Conservation (phyloP, 2,797 vertebrate species). For the Mus minutoides region DNA sequence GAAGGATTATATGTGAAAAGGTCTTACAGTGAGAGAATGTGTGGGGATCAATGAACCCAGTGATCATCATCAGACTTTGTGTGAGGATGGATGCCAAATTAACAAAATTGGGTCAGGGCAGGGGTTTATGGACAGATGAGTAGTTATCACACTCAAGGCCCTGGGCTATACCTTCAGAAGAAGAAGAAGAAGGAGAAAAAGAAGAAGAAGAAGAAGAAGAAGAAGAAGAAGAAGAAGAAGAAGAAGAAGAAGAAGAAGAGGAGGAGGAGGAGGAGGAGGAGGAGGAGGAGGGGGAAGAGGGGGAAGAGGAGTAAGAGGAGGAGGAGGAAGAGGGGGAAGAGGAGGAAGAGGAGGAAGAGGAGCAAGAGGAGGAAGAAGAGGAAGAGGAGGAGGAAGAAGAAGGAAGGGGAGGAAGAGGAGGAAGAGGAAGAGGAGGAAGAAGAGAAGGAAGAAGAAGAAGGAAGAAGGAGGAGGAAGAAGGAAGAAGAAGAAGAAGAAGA, state of each 20-base stretch:
- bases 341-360: no score
- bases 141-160: not conserved
- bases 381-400: not conserved
- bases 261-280: no score
- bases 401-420: no score
- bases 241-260: no score
- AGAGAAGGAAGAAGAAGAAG: no score
- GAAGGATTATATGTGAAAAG: slow-evolving; percentile 38
- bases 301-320: rapidly evolving
- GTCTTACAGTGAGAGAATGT: slow-evolving; percentile 40
- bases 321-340: no score
- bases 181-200: not conserved
- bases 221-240: no score
- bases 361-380: rapidly evolving
- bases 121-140: not conserved
- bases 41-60: not conserved
- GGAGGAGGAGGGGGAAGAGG: rapidly evolving
- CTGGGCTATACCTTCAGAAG: not conserved
- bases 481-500: not conserved
- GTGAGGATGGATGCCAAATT: not conserved
- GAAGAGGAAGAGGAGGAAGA: no score
- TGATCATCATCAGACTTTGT: not conserved
- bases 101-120: not conserved
- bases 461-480: not conserved
- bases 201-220: no score